phyloP scores from a whole-genome alignment of 1,140 invertebrate genomes.

The Drosophila sproati region DNA sequence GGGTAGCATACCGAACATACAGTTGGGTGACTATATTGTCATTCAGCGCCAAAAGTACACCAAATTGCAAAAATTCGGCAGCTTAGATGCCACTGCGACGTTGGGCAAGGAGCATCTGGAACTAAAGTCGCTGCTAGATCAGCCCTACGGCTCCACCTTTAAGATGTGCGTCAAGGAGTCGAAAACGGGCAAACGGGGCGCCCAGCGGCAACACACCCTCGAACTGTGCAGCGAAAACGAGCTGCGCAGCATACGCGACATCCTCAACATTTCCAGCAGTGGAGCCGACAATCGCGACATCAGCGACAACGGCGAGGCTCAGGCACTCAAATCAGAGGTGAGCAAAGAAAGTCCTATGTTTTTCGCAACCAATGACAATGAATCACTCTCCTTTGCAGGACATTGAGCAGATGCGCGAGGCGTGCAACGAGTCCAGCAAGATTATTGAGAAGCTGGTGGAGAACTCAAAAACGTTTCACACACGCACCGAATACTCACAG shows the following conservation, averaged over 20 bases:
- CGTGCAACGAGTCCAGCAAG: constrained; percentile 90
- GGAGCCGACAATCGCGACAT: constrained; percentile 94
- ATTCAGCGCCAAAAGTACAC: constrained; percentile 91
- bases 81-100: constrained; percentile 86
- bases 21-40: constrained; percentile 89
- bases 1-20: constrained; percentile 68
- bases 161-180: constrained; percentile 89
- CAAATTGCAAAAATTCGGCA: constrained; percentile 90
- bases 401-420: constrained; percentile 91
- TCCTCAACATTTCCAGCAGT: constrained; percentile 86
- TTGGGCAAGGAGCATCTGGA: constrained; percentile 90
- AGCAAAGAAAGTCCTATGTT: background rate
- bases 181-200: constrained; percentile 59
- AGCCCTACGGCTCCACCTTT: constrained; percentile 91
- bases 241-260: constrained; percentile 84
- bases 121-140: constrained; percentile 89
- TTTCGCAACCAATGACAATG: background rate
- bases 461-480: constrained; percentile 94
- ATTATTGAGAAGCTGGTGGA: constrained; percentile 94
- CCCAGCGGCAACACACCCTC: constrained; percentile 87
- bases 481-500: constrained; percentile 96
- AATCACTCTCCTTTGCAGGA: constrained; percentile 84
- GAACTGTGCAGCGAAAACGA: constrained; percentile 86
- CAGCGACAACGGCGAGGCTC: constrained; percentile 93
- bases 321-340: constrained; percentile 90